phyloP scores from a whole-genome alignment of 2,888 invertebrate species.

The Apamea monoglypha region DNA sequence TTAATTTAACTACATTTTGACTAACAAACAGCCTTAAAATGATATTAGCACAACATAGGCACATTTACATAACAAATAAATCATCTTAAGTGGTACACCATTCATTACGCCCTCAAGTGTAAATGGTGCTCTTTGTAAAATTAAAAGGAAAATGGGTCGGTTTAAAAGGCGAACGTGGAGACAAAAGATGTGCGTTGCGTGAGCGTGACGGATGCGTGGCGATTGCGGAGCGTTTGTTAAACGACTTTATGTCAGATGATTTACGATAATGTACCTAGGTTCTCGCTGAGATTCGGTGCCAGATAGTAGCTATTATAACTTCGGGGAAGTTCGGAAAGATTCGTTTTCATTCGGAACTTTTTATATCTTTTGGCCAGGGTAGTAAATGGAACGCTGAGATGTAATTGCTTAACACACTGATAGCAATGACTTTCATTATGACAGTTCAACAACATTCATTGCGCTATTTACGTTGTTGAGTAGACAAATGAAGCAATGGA shows the following conservation, averaged over 20 bases:
- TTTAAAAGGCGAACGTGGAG: slow-evolving; percentile 26
- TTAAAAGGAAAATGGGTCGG: slow-evolving; percentile 53
- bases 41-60: slow-evolving; percentile 1
- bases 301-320: slow-evolving; percentile 8
- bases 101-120: slow-evolving; percentile 57
- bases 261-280: slow-evolving; percentile 28
- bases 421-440: too few relatives aligned
- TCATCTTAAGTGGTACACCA: slow-evolving; percentile 48
- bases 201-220: slow-evolving; percentile 46
- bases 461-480: too few relatives aligned
- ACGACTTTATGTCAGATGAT: slow-evolving; percentile 47
- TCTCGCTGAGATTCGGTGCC: background rate
- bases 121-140: slow-evolving; percentile 58
- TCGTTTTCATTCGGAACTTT: slow-evolving; percentile 16
- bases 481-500: too few relatives aligned
- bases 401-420: too few relatives aligned
- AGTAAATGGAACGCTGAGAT: too few relatives aligned
- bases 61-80: slow-evolving; percentile 54
- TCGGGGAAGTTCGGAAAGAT: slow-evolving; percentile 28
- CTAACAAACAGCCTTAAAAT: slow-evolving; percentile 30
- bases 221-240: slow-evolving; percentile 22
- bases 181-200: slow-evolving; percentile 31
- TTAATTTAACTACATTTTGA: slow-evolving; percentile 27
- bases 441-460: too few relatives aligned
- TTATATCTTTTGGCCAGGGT: background rate